Conservation (phyloP, 1,140 invertebrate species). For the Neelides sp. region DNA sequence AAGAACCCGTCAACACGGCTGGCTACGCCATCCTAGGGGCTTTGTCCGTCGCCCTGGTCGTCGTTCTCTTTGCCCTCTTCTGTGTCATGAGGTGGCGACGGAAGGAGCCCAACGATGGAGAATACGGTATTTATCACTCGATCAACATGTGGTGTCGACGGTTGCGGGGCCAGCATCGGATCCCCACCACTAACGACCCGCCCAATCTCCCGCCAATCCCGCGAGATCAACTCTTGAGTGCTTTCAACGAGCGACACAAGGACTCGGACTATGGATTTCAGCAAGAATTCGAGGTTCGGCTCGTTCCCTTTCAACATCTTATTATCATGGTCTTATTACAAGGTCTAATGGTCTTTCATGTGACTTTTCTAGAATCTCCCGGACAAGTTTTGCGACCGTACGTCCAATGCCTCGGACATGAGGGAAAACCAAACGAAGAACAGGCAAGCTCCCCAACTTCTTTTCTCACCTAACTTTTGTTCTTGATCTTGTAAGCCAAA, state of each 20-base stretch:
- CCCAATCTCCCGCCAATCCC: slow-evolving; percentile 68
- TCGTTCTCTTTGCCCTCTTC: slow-evolving; percentile 53
- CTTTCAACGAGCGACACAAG: slow-evolving; percentile 63
- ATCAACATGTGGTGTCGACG: slow-evolving; percentile 42
- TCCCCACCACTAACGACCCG: slow-evolving; percentile 51
- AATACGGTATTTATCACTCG: slow-evolving; percentile 51
- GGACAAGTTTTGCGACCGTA: slow-evolving; percentile 71
- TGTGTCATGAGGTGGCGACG: slow-evolving; percentile 58
- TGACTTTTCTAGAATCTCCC: slow-evolving; percentile 60
- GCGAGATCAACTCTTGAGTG: slow-evolving; percentile 52
- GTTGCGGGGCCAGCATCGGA: slow-evolving; percentile 46
- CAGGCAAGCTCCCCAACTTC: no score
- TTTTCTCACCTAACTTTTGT: no score
- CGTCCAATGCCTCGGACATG: slow-evolving; percentile 68
- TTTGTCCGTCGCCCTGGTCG: slow-evolving; percentile 49
- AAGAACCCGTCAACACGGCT: no score
- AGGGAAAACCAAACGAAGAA: slow-evolving; percentile 80
- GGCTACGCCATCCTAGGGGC: slow-evolving; percentile 40
- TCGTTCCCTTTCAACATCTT: not conserved
- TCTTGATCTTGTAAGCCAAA: no score
- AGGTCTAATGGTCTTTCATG: not conserved
- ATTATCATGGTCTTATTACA: not conserved
- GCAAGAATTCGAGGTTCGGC: slow-evolving; percentile 56
- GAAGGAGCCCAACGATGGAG: slow-evolving; percentile 53
- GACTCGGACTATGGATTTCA: slow-evolving; percentile 80